Base-by-base conservation (phyloP, 2,888 invertebrate genomes). In the Ochropleura leucogaster region DNA sequence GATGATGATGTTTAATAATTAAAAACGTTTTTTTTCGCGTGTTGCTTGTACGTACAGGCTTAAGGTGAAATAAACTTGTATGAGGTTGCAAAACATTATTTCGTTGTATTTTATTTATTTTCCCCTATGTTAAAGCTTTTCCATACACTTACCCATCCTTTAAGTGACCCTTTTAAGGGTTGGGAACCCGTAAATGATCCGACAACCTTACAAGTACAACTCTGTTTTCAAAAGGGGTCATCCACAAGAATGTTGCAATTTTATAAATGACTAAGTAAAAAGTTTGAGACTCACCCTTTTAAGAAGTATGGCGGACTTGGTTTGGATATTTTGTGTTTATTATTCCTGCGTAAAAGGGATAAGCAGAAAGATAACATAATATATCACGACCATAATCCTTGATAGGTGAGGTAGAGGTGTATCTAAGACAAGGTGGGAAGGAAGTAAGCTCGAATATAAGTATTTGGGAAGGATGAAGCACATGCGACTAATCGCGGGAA, bases 161-260 rank as follows among this genome's bases (percentile, higher is more conserved):
- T 14, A 0, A 9, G 46, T 49, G 49, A 20, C 44, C 76, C 40
- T 77, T 59, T 44, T 18, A 46, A 40, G 69, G 74, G 44, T 77
- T 20, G 1, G 12, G 9, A 68, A 40, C 59, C 77, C 46, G 68
- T 74, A 68, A 74, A 60, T 40, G 59, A 74, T 60, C 77, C 68
- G 20, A 30, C 20, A 20, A 6, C 57, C 30, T 2, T 3, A 51
- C 59, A 77, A 51, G 4, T 3, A 51, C 59, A 77, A 51, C 46
- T 77, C 67, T 8, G 20, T 68, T 79, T 66, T 9, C 55, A 9
- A 79, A 77, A 72, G 79, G 79, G 77, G 60, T 77, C n/a, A 10
- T 40, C 77, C 77, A 44, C 79, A 77, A 10, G 66, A 62, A 77
- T 77, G 59, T 62, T 14, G 53, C 72, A 77, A 79, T 77, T 77